Evolutionary conservation across 2,797 vertebrate species (phyloP).

Genomic region (Pangasius sanitwongsei): DNA sequence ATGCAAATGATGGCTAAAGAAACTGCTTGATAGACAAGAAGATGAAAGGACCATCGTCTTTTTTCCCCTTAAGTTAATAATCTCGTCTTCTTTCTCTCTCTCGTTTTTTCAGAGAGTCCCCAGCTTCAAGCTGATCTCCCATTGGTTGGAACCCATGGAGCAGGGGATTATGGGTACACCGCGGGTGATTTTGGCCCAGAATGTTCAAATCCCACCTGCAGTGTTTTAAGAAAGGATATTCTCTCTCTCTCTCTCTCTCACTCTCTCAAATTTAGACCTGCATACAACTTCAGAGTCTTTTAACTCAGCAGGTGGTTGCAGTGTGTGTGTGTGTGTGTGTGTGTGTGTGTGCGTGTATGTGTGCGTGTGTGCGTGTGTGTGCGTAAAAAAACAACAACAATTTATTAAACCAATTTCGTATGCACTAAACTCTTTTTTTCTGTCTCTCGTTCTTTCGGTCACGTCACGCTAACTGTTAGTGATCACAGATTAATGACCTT

Average conservation of each 20-base stretch:
- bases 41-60: background rate
- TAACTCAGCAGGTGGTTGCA: slow-evolving; percentile 20
- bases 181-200: slow-evolving; percentile 35
- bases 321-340: background rate
- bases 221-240: slow-evolving; percentile 17
- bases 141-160: slow-evolving; percentile 7
- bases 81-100: background rate
- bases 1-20: slow-evolving; percentile 38
- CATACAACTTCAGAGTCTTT: background rate
- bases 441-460: too few relatives aligned
- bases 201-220: background rate
- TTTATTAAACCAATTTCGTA: too few relatives aligned
- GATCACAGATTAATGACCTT: background rate
- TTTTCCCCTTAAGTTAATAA: background rate
- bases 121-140: slow-evolving; percentile 35
- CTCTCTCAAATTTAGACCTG: background rate
- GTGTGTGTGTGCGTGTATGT: background rate
- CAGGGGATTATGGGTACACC: slow-evolving; percentile 51
- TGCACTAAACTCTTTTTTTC: too few relatives aligned
- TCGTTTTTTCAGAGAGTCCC: slow-evolving; percentile 21
- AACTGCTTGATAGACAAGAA: background rate
- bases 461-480: background rate
- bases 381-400: background rate
- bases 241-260: background rate
- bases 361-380: background rate